These are phyloP conservation scores for Prionace glauca DNA, from an alignment of 2,797 vertebrate genomes.

Conservation along the genomic window DNA sequence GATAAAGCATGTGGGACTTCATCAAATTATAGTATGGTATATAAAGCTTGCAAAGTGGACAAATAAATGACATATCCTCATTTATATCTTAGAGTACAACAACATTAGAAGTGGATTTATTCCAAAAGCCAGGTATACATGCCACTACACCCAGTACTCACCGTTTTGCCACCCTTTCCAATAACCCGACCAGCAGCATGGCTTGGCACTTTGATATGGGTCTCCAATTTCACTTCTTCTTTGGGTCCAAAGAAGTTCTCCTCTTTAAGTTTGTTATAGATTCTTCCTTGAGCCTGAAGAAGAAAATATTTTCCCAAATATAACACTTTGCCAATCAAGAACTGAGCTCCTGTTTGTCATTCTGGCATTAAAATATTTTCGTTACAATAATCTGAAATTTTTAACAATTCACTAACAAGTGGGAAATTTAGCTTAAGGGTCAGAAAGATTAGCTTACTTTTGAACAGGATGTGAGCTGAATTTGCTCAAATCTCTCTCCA, in stretches of 20 bases:
- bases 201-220: slow-evolving; percentile 96
- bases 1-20: background rate
- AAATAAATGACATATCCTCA: background rate
- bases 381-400: background rate
- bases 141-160: slow-evolving; percentile 56
- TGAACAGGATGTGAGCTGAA: background rate
- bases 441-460: background rate
- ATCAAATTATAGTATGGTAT: background rate
- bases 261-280: slow-evolving; percentile 97
- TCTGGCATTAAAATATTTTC: background rate
- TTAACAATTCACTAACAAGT: background rate
- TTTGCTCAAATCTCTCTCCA: background rate
- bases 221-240: slow-evolving; percentile 96
- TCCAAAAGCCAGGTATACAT: background rate
- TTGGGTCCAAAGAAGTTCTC: slow-evolving; percentile 99
- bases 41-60: background rate
- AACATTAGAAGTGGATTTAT: background rate
- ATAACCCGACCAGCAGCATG: slow-evolving; percentile 96
- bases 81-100: background rate
- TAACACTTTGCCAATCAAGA: background rate
- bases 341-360: background rate
- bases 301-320: background rate
- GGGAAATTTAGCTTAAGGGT: background rate
- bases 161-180: slow-evolving; percentile 98
- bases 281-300: slow-evolving; percentile 88